Conservation (phyloP, 2,888 invertebrate species). For the Ennomos erosarius region DNA sequence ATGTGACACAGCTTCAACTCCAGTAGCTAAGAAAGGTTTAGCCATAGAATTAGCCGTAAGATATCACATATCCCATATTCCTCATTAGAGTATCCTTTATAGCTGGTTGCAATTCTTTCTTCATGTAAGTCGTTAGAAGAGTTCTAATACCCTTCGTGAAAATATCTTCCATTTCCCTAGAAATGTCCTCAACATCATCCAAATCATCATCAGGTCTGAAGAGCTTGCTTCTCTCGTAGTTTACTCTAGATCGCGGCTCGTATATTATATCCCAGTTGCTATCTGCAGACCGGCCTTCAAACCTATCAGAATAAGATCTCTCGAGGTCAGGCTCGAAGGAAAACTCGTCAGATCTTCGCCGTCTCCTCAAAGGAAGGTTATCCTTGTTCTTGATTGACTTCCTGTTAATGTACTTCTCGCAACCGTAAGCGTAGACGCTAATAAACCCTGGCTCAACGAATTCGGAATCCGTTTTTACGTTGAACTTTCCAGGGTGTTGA, state of each 20-base stretch:
- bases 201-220: constrained; percentile 82
- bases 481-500: constrained; percentile 88
- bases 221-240: constrained; percentile 78
- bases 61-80: constrained; percentile 94
- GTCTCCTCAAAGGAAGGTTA: constrained; percentile 64
- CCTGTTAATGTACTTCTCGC: constrained; percentile 85
- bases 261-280: constrained; percentile 69
- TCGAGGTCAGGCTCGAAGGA: constrained; percentile 68
- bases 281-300: constrained; percentile 60
- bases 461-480: constrained; percentile 92
- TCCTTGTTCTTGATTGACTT: constrained; percentile 73
- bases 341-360: constrained; percentile 73
- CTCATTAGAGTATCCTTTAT: constrained; percentile 94
- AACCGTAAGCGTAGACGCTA: constrained; percentile 94
- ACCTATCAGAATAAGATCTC: constrained; percentile 49
- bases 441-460: constrained; percentile 94
- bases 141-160: constrained; percentile 93
- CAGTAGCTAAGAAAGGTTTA: constrained; percentile 55
- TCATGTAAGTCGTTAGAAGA: constrained; percentile 92
- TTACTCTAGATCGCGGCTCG: constrained; percentile 66
- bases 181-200: constrained; percentile 88
- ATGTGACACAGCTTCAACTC: neutral
- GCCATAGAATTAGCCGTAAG: constrained; percentile 90
- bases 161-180: constrained; percentile 93
- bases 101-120: constrained; percentile 92